Conservation (phyloP, 2,888 invertebrate species). For the Pseudococcus viburni region DNA sequence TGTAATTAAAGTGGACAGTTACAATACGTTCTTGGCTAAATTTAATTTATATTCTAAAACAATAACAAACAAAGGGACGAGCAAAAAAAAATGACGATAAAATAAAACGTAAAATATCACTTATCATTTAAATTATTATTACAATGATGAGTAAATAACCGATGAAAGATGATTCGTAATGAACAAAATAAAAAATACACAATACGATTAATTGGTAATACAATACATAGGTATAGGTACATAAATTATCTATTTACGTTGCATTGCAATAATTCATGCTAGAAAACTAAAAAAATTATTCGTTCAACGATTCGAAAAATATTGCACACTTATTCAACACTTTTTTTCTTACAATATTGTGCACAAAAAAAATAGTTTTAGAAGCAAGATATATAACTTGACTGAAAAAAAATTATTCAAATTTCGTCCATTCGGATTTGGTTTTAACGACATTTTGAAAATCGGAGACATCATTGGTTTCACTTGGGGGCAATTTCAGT, state of each 20-base stretch:
- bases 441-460: constrained; percentile 60
- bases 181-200: background rate
- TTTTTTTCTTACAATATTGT: constrained; percentile 12
- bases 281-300: background rate
- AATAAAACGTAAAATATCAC: background rate
- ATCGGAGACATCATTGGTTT: background rate
- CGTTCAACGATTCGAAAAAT: background rate
- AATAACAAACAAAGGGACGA: constrained; percentile 8
- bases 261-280: background rate
- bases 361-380: background rate
- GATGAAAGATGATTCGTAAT: constrained; percentile 38
- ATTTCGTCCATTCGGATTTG: constrained; percentile 68
- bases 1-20: background rate
- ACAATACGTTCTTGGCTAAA: background rate
- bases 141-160: constrained; percentile 22
- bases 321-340: background rate
- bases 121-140: background rate
- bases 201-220: constrained; percentile 25
- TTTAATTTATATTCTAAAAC: constrained; percentile 8
- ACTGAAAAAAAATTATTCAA: constrained; percentile 57
- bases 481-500: constrained; percentile 70
- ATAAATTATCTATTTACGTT: background rate
- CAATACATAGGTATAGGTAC: background rate
- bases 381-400: background rate
- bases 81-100: background rate